These are phyloP conservation scores for Lepidurus packardi DNA, from an alignment of 1,140 invertebrate genomes.

Conservation along the genomic window DNA sequence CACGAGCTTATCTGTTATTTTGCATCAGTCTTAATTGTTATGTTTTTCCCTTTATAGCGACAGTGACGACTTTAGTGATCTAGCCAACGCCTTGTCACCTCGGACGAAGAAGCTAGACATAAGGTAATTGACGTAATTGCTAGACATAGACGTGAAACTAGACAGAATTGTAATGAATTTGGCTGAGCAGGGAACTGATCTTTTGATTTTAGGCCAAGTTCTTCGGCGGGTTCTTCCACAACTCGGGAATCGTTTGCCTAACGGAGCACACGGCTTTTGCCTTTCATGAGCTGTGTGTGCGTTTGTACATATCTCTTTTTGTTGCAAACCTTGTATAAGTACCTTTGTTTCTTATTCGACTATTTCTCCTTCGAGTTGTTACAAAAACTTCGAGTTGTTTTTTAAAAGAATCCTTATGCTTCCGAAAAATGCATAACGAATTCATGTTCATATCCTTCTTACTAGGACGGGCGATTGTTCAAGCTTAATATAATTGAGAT, in stretches of 20 bases:
- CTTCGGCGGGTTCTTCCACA: background rate
- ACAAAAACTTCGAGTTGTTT: background rate
- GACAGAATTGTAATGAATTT: too few species aligned
- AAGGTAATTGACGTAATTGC: background rate
- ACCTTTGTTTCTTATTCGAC: conserved; percentile 18
- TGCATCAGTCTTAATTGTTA: background rate
- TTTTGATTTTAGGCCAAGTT: background rate
- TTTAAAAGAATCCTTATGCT: background rate
- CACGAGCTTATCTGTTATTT: background rate
- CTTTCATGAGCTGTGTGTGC: background rate
- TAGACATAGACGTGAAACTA: background rate
- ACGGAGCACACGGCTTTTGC: background rate
- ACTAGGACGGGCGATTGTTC: background rate
- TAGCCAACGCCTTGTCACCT: background rate
- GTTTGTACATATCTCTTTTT: background rate
- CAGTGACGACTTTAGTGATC: background rate
- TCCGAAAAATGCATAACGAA: background rate
- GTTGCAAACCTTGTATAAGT: background rate
- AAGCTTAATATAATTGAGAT: background rate
- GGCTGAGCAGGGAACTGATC: background rate
- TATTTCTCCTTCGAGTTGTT: background rate
- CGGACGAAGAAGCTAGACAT: background rate
- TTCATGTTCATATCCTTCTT: background rate
- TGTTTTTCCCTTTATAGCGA: background rate
- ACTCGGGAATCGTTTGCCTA: background rate